Evolutionary conservation across 1,140 invertebrate genomes (phyloP), one percentile per base, ranked within the genome.

Genomic region (Drosophila truncata): DNA sequence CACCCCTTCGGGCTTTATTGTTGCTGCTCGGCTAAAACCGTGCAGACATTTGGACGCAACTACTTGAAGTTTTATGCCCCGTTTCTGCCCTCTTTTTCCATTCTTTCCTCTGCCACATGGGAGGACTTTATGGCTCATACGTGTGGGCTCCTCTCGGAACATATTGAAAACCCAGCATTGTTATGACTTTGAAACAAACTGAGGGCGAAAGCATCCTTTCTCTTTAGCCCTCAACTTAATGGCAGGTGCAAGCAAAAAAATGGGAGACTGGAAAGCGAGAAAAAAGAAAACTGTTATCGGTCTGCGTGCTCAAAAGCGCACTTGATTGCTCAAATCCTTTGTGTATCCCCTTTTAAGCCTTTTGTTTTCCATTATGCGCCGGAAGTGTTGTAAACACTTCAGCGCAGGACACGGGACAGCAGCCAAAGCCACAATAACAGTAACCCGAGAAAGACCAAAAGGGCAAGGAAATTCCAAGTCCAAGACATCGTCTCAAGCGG

Each of bases 291-390:
- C 66, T 74, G 78, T 73, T 80, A 80, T 80, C 69, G 78, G 78
- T 61, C 65, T 70, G 75, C 69, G 85, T 88, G 79, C 85, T 88
- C 86, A 82, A 78, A 88, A 77, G 77, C 84, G 84, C 77, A 88
- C 84, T 88, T 88, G 84, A 88, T 88, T 88, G 84, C 84, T 88
- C 84, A 88, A 88, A 88, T 88, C 84, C 84, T 88, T 88, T 88
- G 84, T 88, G 84, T 88, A 88, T 88, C 84, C 69, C 52, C 84
- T 88, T 88, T 88, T 88, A 88, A 88, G 84, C 84, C 84, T 88
- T 88, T 88, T 88, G 84, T 88, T 88, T 88, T 88, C 84, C 84
- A 88, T 88, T 88, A 88, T 88, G 75, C 66, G 84, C 84, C 84
- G 84, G 84, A 88, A 88, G 84, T 88, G 84, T 90, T 88, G 84